A percentile compares a stretch with the other conserved stretches of the same genome.
Conservation (phyloP, 2,797 vertebrate species). For the Setipinna tenuifilis region DNA sequence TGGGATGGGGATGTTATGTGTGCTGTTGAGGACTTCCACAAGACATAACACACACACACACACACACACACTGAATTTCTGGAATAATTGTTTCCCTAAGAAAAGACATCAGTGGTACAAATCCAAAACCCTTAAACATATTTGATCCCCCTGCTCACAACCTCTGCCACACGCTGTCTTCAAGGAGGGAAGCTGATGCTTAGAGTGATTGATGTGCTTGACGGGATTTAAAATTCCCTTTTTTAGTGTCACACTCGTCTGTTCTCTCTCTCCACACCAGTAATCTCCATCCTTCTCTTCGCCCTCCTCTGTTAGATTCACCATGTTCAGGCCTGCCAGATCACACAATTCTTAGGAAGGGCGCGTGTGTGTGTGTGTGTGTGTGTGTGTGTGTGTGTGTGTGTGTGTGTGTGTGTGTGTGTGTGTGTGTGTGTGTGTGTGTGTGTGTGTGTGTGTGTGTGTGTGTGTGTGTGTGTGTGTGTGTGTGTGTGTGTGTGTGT, state of each 20-base stretch:
- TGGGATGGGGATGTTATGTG: not conserved
- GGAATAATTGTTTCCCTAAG: not conserved
- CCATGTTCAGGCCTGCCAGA: not conserved
- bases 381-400: not conserved
- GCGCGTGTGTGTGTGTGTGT: not conserved
- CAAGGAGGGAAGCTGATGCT: not conserved
- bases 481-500: not conserved
- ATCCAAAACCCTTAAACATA: not conserved
- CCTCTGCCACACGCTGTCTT: not conserved
- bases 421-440: not conserved
- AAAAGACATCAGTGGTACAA: not conserved
- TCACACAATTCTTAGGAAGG: not conserved
- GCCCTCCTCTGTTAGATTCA: not conserved
- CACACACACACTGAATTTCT: not conserved
- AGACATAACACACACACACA: not conserved
- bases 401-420: not conserved
- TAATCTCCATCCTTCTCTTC: not conserved
- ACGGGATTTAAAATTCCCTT: constrained; percentile 14
- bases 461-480: not conserved
- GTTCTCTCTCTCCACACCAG: not conserved
- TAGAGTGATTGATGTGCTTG: not conserved
- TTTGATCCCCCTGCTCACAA: not conserved
- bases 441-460: not conserved
- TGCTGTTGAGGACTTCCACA: not conserved
- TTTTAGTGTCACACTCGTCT: constrained; percentile 8